Base-by-base conservation (phyloP, 2,797 vertebrate genomes). In the Aselliscus stoliczkanus region DNA sequence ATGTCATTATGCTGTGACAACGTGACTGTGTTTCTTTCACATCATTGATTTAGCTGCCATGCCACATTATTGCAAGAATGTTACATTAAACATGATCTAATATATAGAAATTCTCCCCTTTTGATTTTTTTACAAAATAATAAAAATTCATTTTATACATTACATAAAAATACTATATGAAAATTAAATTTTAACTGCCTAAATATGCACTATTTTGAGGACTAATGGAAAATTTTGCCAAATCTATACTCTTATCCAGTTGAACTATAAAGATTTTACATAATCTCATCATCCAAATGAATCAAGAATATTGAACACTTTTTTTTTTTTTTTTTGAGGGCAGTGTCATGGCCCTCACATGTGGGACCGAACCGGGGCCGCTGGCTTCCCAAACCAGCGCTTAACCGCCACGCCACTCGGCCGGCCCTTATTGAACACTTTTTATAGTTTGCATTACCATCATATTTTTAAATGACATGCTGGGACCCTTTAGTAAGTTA, bases 141-240 rank as follows among this genome's bases (percentile, higher is more conserved):
- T 89, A 50, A 60, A 39, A 62, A 17, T 73, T 42, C 18, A 39
- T 67, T 50, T 29, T 70, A 25, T 65, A 65, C 17, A 52, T 21
- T 27, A 5, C 4, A 11, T 42, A 37, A 81, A 25, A 81, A 29
- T 11, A 34, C 37, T n/a, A 50, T 56, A 39, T 37, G 15, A 76
- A 92, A 83, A 70, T 47, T 39, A 65, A 52, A 64, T 65, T 58
- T 64, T 50, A 65, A 44, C 83, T 77, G 23, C n/a, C 29, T 2
- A 1, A 14, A 4, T 80, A 12, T 25, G 93, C 42, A 77, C 39
- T 77, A 27, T 52, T 90, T 87, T 8, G 10, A 95, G n/a, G 34
- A 70, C 10, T 75, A 60, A 77, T 67, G n/a, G 25, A 90, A 83
- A 39, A 18, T 60, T 94, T 82, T 52, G 25, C 39, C 13, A 76